These are phyloP conservation scores for Drosophila melanosoma DNA, from an alignment of 2,888 invertebrate species.

Conservation along the genomic window DNA sequence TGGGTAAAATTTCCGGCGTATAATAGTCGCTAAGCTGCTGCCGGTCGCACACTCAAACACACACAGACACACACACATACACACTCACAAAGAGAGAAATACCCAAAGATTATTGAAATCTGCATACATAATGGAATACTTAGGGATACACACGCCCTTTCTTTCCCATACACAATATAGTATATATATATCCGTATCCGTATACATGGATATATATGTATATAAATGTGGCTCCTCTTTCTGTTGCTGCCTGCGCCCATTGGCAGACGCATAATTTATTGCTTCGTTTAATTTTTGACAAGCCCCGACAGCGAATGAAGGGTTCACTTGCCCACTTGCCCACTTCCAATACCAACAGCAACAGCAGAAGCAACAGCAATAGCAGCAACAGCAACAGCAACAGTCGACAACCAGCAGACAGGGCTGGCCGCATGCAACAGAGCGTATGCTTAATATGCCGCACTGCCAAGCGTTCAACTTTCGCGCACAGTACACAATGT, in stretches of 20 bases:
- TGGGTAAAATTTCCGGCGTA: conserved; percentile 44
- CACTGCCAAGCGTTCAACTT: conserved; percentile 51
- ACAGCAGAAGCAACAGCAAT: neutral
- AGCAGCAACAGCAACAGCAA: neutral
- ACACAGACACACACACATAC: conserved; percentile 3
- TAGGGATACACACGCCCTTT: conserved; percentile 35
- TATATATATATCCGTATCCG: conserved; percentile 4
- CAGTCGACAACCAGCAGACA: conserved; percentile 3
- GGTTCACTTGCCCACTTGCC: conserved; percentile 27
- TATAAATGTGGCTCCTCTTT: neutral
- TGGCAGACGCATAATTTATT: conserved; percentile 70
- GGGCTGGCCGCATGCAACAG: conserved; percentile 51
- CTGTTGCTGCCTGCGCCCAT: conserved; percentile 53
- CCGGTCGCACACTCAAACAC: conserved; percentile 8
- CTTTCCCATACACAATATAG: neutral
- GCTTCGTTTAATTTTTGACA: conserved; percentile 73
- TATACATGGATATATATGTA: neutral
- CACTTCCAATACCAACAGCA: neutral
- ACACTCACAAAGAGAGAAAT: neutral
- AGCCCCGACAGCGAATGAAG: conserved; percentile 33
- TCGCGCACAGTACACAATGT: conserved; percentile 2
- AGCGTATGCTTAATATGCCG: conserved; percentile 68
- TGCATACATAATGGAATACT: conserved; percentile 66
- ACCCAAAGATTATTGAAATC: conserved; percentile 64
- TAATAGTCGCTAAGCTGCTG: conserved; percentile 59